A percentile compares a stretch with the other conserved stretches of the same genome.
Conservation (phyloP, 2,888 invertebrate genomes). For the Graphium colonna region DNA sequence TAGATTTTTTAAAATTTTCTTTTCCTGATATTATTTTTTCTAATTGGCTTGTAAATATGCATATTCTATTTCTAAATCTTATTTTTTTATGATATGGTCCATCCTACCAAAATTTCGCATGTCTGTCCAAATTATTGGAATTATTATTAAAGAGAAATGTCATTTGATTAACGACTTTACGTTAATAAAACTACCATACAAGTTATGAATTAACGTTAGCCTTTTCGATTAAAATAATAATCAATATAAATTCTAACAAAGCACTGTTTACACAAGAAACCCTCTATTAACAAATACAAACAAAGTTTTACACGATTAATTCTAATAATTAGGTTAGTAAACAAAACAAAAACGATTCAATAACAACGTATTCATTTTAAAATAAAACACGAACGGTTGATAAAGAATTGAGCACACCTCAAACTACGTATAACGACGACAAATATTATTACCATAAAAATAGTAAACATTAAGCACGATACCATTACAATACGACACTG, state of each 20-base stretch:
- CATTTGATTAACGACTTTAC: too few relatives aligned
- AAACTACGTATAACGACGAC: neutral
- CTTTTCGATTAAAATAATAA: neutral
- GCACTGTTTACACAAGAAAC: too few relatives aligned
- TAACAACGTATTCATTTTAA: too few relatives aligned
- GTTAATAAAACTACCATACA: too few relatives aligned
- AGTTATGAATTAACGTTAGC: too few relatives aligned
- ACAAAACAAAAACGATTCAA: too few relatives aligned
- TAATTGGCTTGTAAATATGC: conserved; percentile 41
- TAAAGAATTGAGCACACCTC: too few relatives aligned
- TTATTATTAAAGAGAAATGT: too few relatives aligned
- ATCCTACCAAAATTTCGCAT: neutral
- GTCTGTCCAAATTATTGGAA: conserved; percentile 21
- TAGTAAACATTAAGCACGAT: neutral
- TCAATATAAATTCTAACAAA: neutral
- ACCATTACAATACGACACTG: neutral
- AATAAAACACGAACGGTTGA: too few relatives aligned
- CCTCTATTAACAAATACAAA: neutral
- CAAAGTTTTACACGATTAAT: neutral
- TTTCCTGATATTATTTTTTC: too few relatives aligned
- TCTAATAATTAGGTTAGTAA: neutral
- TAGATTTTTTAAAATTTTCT: too few relatives aligned
- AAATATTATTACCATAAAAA: neutral
- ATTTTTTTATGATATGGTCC: too few relatives aligned
- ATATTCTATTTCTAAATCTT: conserved; percentile 1